A percentile compares a stretch with the other conserved stretches of the same genome.
Evolutionary conservation across 2,888 invertebrate species (phyloP).

Genomic region (Cancer borealis): DNA sequence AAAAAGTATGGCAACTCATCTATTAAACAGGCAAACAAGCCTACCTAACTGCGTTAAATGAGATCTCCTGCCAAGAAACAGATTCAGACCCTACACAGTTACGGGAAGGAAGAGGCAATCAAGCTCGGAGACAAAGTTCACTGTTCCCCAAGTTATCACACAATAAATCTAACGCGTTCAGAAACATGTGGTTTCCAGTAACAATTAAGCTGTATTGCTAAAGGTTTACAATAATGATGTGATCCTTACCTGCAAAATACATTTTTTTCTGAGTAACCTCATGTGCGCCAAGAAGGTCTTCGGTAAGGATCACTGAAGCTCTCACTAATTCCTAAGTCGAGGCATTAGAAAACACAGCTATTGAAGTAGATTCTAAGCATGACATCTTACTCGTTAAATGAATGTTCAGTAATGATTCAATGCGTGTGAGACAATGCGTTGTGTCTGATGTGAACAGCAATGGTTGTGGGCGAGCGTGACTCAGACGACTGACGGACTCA

Average conservation of each 20-base stretch:
- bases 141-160: conserved; percentile 22
- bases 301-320: background rate
- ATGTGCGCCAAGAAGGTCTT: background rate
- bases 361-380: background rate
- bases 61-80: conserved; percentile 5
- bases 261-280: background rate
- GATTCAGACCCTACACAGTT: background rate
- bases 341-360: conserved; percentile 33
- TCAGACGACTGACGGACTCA: background rate
- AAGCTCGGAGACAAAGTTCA: background rate
- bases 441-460: conserved; percentile 14
- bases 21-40: conserved; percentile 22
- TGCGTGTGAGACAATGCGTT: conserved; percentile 5
- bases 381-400: conserved; percentile 21
- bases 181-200: background rate
- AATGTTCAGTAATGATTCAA: conserved; percentile 41
- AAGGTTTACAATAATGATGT: background rate
- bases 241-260: background rate
- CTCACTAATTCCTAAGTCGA: background rate
- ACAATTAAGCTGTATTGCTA: background rate
- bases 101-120: background rate
- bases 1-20: background rate
- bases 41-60: conserved; percentile 1
- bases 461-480: conserved; percentile 39
- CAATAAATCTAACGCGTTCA: conserved; percentile 9